A percentile compares a stretch with the other conserved stretches of the same genome.
phyloP scores from a whole-genome alignment of 2,888 invertebrate species.

The Thecophora atra region DNA sequence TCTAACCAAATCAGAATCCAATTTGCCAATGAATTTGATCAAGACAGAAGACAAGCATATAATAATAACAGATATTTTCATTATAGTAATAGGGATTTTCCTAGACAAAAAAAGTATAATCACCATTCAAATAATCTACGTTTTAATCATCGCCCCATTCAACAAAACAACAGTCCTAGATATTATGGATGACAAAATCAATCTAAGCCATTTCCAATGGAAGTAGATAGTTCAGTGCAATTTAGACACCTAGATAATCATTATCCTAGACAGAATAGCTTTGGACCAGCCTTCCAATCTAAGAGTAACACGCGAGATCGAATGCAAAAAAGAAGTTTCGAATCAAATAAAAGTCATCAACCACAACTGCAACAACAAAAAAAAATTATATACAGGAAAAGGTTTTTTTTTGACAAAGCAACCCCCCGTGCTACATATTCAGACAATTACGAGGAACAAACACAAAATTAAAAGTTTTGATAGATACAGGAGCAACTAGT shows the following conservation, averaged over 20 bases:
- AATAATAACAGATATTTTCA: neutral
- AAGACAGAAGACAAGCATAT: neutral
- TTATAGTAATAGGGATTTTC: neutral
- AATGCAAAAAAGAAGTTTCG: slow-evolving; percentile 2
- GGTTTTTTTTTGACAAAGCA: slow-evolving; percentile 26
- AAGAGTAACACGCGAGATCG: slow-evolving; percentile 8
- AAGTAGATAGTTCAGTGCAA: slow-evolving; percentile 1
- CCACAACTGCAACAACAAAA: slow-evolving; percentile 20
- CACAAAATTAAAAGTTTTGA: slow-evolving; percentile 25
- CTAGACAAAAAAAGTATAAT: neutral
- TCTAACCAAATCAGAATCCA: slow-evolving; percentile 1
- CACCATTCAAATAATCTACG: slow-evolving; percentile 12
- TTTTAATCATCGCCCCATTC: slow-evolving; percentile 6
- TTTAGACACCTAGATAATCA: neutral
- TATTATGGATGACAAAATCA: slow-evolving; percentile 7
- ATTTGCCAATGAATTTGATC: neutral
- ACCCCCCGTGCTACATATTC: slow-evolving; percentile 18
- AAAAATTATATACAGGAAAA: slow-evolving; percentile 27
- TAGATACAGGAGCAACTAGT: slow-evolving; percentile 33
- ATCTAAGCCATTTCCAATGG: slow-evolving; percentile 17
- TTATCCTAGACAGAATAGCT: neutral
- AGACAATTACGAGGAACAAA: slow-evolving; percentile 20
- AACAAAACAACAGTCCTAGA: slow-evolving; percentile 9
- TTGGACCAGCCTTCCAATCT: neutral
- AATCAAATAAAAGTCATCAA: slow-evolving; percentile 21